Conservation (phyloP, 2,113 vertebrate species). For the Ibidorhyncha struthersii region DNA sequence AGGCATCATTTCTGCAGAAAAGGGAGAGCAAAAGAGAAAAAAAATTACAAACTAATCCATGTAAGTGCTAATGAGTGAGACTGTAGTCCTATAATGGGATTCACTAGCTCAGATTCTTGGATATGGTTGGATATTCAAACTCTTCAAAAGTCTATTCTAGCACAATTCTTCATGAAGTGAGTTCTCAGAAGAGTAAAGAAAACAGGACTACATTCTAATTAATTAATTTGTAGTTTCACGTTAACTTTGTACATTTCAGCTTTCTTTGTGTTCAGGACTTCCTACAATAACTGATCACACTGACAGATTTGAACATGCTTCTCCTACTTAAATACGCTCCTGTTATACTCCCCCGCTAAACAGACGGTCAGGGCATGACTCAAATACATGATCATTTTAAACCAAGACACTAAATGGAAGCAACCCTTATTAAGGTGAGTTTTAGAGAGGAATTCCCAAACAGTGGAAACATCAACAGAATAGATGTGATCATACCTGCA, state of each 20-base stretch:
- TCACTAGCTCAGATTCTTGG: background rate
- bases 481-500: slow-evolving; percentile 79
- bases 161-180: background rate
- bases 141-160: background rate
- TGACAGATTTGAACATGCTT: background rate
- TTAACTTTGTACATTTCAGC: background rate
- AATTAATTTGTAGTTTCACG: background rate
- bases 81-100: background rate
- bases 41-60: background rate
- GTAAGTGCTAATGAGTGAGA: background rate
- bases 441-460: background rate
- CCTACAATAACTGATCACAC: background rate
- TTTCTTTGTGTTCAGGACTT: background rate
- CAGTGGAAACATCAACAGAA: background rate
- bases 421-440: background rate
- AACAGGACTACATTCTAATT: background rate
- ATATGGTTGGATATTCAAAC: background rate
- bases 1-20: slow-evolving; percentile 95
- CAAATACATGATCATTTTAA: background rate
- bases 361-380: background rate
- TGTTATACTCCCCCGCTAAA: background rate
- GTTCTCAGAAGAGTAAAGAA: background rate
- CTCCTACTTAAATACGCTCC: background rate
- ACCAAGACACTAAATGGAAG: background rate
- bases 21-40: background rate